Evolutionary conservation across 1,140 invertebrate genomes (phyloP).

Genomic region (Heliconius melpomene): DNA sequence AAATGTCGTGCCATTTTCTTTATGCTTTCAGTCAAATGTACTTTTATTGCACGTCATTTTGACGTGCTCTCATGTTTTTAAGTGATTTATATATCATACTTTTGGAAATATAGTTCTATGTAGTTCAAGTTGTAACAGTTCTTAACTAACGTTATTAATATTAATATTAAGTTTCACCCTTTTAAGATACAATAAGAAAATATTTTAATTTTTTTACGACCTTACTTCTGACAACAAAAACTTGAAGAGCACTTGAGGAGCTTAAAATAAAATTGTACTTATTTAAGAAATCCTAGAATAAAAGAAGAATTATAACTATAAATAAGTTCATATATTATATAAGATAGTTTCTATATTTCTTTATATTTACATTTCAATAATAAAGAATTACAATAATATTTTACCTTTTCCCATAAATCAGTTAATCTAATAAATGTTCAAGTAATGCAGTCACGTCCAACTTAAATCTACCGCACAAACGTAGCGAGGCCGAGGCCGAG

Average conservation of each 20-base stretch:
- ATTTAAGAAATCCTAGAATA: too few species aligned
- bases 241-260: too few species aligned
- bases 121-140: not conserved
- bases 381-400: not conserved
- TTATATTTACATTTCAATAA: not conserved
- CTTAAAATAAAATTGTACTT: too few species aligned
- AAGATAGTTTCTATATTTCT: not conserved
- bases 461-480: slow-evolving; percentile 46
- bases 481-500: slow-evolving; percentile 32
- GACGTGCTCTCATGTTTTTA: not conserved
- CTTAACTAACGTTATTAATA: too few species aligned
- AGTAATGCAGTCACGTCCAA: slow-evolving; percentile 43
- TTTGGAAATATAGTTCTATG: not conserved
- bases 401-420: slow-evolving; percentile 29
- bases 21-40: not conserved
- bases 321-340: too few species aligned
- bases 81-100: not conserved
- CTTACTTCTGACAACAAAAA: too few species aligned
- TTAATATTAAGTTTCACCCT: too few species aligned
- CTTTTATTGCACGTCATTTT: not conserved
- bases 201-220: too few species aligned
- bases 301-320: too few species aligned
- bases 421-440: slow-evolving; percentile 34
- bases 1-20: not conserved
- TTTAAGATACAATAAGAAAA: too few species aligned